These are phyloP conservation scores for Eremophila alpestris DNA, from an alignment of 2,797 vertebrate species.

Conservation along the genomic window DNA sequence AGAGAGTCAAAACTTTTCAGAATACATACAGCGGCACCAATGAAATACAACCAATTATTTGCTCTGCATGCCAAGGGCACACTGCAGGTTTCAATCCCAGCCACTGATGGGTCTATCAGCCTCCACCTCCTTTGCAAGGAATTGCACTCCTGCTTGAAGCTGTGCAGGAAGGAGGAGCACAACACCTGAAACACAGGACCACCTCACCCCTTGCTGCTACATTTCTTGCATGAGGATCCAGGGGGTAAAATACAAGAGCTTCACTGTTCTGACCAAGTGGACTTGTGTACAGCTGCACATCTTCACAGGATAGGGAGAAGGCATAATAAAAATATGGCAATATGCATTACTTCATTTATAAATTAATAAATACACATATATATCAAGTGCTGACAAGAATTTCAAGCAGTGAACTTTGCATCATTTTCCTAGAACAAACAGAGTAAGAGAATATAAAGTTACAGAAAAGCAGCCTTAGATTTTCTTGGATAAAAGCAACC, in stretches of 20 bases:
- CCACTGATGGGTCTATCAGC: background rate
- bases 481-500: background rate
- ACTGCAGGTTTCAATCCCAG: background rate
- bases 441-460: background rate
- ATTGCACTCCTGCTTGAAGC: slow-evolving; percentile 54
- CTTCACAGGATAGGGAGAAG: slow-evolving; percentile 73
- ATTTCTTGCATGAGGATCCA: slow-evolving; percentile 79
- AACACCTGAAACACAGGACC: slow-evolving; percentile 62
- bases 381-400: background rate
- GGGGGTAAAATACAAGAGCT: slow-evolving; percentile 78
- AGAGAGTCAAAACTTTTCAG: background rate
- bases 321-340: slow-evolving; percentile 70
- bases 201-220: slow-evolving; percentile 84
- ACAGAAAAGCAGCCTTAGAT: background rate
- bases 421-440: background rate
- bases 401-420: background rate
- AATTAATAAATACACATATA: background rate
- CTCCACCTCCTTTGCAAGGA: slow-evolving; percentile 1
- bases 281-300: slow-evolving; percentile 78
- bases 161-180: slow-evolving; percentile 72
- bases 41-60: background rate
- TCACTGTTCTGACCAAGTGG: slow-evolving; percentile 82
- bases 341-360: background rate
- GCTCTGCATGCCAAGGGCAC: slow-evolving; percentile 37
- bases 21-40: background rate